Evolutionary conservation across 2,797 vertebrate genomes (phyloP).

Genomic region (Pagetopsis macropterus): DNA sequence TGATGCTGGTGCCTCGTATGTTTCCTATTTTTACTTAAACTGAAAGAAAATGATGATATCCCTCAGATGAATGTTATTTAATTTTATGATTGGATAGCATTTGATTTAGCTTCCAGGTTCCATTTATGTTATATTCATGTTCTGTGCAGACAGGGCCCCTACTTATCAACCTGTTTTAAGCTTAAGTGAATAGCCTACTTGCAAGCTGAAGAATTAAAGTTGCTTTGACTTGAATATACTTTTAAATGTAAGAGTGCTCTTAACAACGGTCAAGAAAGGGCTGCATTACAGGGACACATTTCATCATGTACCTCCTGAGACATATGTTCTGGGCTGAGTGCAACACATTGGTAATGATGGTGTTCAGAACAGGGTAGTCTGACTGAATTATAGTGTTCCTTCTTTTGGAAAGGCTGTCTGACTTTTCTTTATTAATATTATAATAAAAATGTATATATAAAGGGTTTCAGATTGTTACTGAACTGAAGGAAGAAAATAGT

Average conservation of each 20-base stretch:
- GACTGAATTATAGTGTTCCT: neutral
- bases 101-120: neutral
- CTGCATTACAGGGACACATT: neutral
- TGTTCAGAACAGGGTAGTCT: neutral
- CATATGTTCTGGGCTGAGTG: neutral
- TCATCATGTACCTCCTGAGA: neutral
- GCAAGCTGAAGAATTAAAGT: neutral
- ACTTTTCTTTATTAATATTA: too few species aligned
- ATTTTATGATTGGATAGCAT: neutral
- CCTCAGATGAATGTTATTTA: constrained; percentile 10
- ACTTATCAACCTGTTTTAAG: neutral
- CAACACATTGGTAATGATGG: neutral
- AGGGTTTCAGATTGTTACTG: neutral
- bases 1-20: constrained; percentile 19
- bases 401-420: neutral
- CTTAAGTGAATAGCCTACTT: neutral
- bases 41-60: constrained; percentile 22
- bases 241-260: neutral
- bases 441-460: too few species aligned
- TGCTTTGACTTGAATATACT: neutral
- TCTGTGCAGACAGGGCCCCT: neutral
- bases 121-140: neutral
- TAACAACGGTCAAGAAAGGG: neutral
- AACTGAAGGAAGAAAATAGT: neutral
- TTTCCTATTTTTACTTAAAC: constrained; percentile 41